Percentiles rank a stretch among this genome's conserved stretches.
Conservation (phyloP, 1,140 invertebrate genomes). For the Lepidurus couesii region DNA sequence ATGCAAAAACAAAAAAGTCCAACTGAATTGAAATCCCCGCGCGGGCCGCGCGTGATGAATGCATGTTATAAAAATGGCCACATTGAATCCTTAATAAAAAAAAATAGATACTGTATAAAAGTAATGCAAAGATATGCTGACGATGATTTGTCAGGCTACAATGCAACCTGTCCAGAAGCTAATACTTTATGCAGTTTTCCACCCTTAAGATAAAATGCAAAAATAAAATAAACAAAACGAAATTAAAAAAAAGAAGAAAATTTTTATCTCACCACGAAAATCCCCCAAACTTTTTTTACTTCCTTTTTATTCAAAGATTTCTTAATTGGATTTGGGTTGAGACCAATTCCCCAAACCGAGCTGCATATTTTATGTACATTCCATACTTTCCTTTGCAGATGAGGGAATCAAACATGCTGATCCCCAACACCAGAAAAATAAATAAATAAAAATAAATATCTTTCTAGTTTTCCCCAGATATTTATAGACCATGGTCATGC, state of each 20-base stretch:
- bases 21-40: neutral
- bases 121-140: slow-evolving; percentile 13
- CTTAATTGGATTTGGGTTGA: neutral
- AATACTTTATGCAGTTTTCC: slow-evolving; percentile 8
- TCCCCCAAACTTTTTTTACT: neutral
- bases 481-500: neutral
- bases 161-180: slow-evolving; percentile 21
- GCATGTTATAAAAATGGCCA: slow-evolving; percentile 1
- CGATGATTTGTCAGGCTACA: neutral
- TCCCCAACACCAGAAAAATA: neutral
- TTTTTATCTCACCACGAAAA: no score
- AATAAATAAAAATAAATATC: no score
- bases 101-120: neutral
- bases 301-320: neutral
- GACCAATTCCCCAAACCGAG: neutral
- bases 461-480: no score
- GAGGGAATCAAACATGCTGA: neutral
- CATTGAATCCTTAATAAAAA: neutral
- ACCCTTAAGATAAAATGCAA: neutral
- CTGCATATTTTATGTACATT: neutral
- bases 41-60: neutral
- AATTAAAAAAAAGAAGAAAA: no score
- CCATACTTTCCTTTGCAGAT: slow-evolving; percentile 1
- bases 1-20: slow-evolving; percentile 15
- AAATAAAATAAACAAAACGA: no score